These are phyloP conservation scores for Idaea dimidiata DNA, from an alignment of 2,888 invertebrate genomes.

Conservation along the genomic window DNA sequence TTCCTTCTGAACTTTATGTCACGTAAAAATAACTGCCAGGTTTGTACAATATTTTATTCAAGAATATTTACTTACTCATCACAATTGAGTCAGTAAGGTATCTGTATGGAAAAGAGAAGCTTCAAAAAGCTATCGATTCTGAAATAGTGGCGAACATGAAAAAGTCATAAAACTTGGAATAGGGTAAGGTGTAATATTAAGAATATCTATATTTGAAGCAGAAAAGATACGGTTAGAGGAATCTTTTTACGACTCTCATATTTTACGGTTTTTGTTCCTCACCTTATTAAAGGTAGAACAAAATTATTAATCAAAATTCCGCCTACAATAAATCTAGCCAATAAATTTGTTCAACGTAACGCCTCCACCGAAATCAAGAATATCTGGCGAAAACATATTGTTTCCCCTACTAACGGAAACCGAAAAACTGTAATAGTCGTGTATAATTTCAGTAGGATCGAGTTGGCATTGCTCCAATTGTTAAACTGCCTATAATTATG, in stretches of 20 bases:
- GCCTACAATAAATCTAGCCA: constrained; percentile 43
- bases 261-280: constrained; percentile 3
- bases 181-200: constrained; percentile 1
- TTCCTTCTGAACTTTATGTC: constrained; percentile 35
- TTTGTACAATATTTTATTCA: background rate
- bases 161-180: background rate
- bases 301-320: constrained; percentile 30
- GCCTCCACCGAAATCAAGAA: constrained; percentile 45
- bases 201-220: background rate
- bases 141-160: background rate
- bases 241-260: constrained; percentile 6
- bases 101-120: background rate
- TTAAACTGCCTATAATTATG: constrained; percentile 78
- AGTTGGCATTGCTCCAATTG: constrained; percentile 72
- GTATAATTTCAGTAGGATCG: constrained; percentile 62
- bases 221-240: constrained; percentile 7
- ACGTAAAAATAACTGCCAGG: constrained; percentile 17
- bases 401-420: constrained; percentile 62
- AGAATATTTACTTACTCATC: background rate
- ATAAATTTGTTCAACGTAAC: constrained; percentile 46
- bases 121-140: background rate
- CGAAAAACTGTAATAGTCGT: constrained; percentile 66
- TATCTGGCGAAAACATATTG: constrained; percentile 56
- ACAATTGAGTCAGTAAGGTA: no score
- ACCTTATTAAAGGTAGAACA: constrained; percentile 4